These are phyloP conservation scores for Sminthurinus aureus DNA, from an alignment of 2,888 invertebrate species.

Conservation along the genomic window DNA sequence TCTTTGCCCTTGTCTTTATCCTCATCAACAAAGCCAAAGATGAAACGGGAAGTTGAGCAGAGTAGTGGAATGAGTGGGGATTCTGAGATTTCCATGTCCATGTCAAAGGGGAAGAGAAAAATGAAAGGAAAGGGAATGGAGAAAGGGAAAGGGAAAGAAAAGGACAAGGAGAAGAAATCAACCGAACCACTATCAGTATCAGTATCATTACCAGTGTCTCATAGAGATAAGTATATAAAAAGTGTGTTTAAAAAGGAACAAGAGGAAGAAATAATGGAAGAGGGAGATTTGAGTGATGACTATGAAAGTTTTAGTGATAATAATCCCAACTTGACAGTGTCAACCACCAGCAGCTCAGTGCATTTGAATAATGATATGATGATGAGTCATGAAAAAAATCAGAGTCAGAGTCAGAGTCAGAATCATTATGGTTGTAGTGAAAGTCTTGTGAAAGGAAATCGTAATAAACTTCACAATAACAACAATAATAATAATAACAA, in stretches of 20 bases:
- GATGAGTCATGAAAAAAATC: too few species aligned
- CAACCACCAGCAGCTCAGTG: not conserved
- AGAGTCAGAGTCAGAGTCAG: too few species aligned
- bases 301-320: constrained; percentile 19
- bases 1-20: too few species aligned
- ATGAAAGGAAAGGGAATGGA: not conserved
- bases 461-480: not conserved
- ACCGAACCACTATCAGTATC: too few species aligned
- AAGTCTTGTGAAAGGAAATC: not conserved
- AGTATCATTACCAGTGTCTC: not conserved
- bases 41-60: not conserved
- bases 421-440: not conserved
- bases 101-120: not conserved
- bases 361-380: too few species aligned
- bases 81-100: not conserved
- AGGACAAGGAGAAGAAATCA: not conserved
- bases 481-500: not conserved
- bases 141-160: constrained; percentile 3
- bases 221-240: not conserved
- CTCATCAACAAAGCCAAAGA: not conserved
- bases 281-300: constrained; percentile 19
- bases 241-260: not conserved
- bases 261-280: not conserved
- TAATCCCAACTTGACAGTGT: constrained; percentile 14
- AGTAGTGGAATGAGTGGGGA: not conserved